Evolutionary conservation across 2,113 vertebrate genomes (phyloP).

Genomic region (Zapus hudsonius): DNA sequence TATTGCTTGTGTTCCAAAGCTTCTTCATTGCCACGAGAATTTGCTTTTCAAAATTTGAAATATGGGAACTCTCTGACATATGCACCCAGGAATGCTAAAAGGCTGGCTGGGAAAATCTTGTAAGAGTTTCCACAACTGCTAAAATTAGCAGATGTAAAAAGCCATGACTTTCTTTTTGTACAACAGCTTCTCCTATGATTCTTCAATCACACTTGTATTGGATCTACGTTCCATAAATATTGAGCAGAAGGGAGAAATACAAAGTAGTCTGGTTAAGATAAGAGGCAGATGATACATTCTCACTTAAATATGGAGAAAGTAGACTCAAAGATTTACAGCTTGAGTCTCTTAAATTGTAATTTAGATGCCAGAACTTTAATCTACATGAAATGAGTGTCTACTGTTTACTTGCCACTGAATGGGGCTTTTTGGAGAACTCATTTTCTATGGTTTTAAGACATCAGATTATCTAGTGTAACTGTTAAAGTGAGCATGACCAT

Average conservation of each 20-base stretch:
- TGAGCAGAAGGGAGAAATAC: neutral
- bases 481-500: conserved; percentile 63
- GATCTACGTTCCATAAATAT: conserved; percentile 6
- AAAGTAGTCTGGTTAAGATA: neutral
- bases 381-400: neutral
- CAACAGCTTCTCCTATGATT: neutral
- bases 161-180: neutral
- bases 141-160: neutral
- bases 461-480: conserved; percentile 42
- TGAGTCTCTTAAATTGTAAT: conserved; percentile 14
- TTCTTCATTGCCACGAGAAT: neutral
- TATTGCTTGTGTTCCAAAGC: neutral
- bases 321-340: conserved; percentile 39
- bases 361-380: neutral
- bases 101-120: neutral
- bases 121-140: neutral
- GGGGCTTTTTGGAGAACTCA: neutral
- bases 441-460: conserved; percentile 13
- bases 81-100: neutral
- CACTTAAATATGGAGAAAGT: conserved; percentile 19
- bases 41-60: neutral
- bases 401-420: neutral
- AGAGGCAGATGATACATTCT: conserved; percentile 6
- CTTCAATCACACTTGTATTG: neutral
- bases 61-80: neutral